A percentile compares a stretch with the other conserved stretches of the same genome.
Conservation (phyloP, 2,797 vertebrate species). For the Macrochelys suwanniensis region DNA sequence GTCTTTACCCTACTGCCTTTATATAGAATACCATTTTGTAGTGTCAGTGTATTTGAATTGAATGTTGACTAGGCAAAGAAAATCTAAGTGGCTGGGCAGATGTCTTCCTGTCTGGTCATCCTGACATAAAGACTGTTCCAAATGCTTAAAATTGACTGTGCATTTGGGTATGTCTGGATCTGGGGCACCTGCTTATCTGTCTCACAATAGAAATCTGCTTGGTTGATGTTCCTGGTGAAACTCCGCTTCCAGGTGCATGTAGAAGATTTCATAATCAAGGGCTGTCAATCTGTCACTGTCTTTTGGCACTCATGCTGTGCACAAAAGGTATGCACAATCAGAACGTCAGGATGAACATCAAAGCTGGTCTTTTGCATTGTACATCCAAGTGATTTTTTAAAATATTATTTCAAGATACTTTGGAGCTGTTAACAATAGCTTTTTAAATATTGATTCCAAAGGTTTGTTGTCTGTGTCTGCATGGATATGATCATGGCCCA, state of each 20-base stretch:
- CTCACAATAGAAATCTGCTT: background rate
- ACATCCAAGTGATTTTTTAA: background rate
- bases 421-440: background rate
- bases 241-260: background rate
- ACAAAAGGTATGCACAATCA: background rate
- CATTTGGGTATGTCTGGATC: background rate
- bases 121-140: rapidly evolving
- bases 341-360: background rate
- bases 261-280: background rate
- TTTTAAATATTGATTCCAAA: background rate
- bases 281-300: background rate
- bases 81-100: rapidly evolving
- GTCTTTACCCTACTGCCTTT: background rate
- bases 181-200: background rate
- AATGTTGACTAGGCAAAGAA: background rate
- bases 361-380: background rate
- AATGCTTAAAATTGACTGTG: background rate
- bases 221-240: background rate
- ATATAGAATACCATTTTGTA: background rate
- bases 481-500: background rate
- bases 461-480: background rate
- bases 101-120: background rate
- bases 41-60: background rate
- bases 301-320: background rate
- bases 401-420: background rate